A percentile compares a stretch with the other conserved stretches of the same genome.
Conservation (phyloP, 2,113 vertebrate species). For the Corydoras sp. region DNA sequence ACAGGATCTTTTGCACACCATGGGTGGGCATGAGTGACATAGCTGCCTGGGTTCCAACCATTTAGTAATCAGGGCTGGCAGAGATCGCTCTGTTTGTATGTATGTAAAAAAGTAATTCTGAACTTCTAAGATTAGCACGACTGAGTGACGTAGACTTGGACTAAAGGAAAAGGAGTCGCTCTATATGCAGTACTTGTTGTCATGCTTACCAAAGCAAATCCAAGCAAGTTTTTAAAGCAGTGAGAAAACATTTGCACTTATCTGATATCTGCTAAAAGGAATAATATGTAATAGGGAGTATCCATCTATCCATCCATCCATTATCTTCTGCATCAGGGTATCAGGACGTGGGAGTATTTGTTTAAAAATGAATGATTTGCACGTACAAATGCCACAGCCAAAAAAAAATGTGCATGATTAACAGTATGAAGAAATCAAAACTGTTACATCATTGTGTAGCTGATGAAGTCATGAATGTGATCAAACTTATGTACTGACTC, state of each 20-base stretch:
- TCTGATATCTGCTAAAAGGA: background rate
- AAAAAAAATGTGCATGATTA: background rate
- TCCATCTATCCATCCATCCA: too few relatives aligned
- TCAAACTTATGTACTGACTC: too few relatives aligned
- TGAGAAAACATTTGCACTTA: background rate
- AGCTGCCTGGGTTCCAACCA: background rate
- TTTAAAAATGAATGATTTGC: background rate
- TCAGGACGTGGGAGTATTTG: too few relatives aligned
- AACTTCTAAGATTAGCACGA: background rate
- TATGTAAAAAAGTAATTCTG: background rate
- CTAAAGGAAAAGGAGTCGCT: constrained; percentile 4
- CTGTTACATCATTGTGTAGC: background rate
- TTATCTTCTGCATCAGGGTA: too few relatives aligned
- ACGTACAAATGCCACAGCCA: background rate
- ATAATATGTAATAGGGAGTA: background rate
- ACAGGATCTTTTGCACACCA: constrained; percentile 3
- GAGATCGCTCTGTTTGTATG: constrained; percentile 11
- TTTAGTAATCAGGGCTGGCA: constrained; percentile 8
- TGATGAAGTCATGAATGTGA: background rate
- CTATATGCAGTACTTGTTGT: too few relatives aligned
- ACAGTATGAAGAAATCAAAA: background rate
- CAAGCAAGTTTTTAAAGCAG: constrained; percentile 1
- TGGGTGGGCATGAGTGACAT: constrained; percentile 24
- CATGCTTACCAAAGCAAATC: constrained; percentile 10
- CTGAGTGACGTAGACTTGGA: background rate